A percentile compares a stretch with the other conserved stretches of the same genome.
phyloP scores from a whole-genome alignment of 1,140 invertebrate genomes.

The Drosophila ananassae region DNA sequence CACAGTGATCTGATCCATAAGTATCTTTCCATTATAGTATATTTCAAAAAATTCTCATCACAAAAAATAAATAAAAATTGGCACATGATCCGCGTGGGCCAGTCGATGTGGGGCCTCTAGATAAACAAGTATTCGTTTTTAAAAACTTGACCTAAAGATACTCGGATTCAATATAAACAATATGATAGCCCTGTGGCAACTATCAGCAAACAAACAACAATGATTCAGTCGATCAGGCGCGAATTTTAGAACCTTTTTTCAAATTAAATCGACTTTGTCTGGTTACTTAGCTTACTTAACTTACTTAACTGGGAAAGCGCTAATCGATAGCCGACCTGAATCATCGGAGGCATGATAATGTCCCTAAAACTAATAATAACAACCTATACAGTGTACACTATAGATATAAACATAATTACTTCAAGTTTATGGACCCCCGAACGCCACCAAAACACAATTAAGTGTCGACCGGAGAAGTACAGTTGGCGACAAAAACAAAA shows the following conservation, averaged over 20 bases:
- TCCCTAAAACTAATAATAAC: slow-evolving; percentile 28
- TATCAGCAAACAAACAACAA: background rate
- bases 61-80: slow-evolving; percentile 32
- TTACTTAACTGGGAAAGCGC: slow-evolving; percentile 20
- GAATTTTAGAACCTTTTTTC: slow-evolving; percentile 43
- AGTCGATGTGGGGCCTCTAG: slow-evolving; percentile 34
- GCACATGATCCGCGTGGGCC: slow-evolving; percentile 58
- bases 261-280: slow-evolving; percentile 9
- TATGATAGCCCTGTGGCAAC: background rate
- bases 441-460: slow-evolving; percentile 28
- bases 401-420: slow-evolving; percentile 54
- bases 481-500: slow-evolving; percentile 62
- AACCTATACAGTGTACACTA: slow-evolving; percentile 9
- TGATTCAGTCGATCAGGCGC: slow-evolving; percentile 2
- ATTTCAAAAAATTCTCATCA: background rate
- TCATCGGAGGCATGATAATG: slow-evolving; percentile 17
- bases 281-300: slow-evolving; percentile 1
- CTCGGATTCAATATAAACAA: slow-evolving; percentile 4
- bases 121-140: slow-evolving; percentile 14
- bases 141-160: background rate
- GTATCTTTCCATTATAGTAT: slow-evolving; percentile 44
- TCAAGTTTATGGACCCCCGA: slow-evolving; percentile 34
- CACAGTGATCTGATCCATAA: slow-evolving; percentile 23
- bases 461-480: slow-evolving; percentile 60
- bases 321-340: slow-evolving; percentile 47